These are phyloP conservation scores for Ptiloglossa arizonensis DNA, from an alignment of 1,140 invertebrate genomes.

Conservation along the genomic window DNA sequence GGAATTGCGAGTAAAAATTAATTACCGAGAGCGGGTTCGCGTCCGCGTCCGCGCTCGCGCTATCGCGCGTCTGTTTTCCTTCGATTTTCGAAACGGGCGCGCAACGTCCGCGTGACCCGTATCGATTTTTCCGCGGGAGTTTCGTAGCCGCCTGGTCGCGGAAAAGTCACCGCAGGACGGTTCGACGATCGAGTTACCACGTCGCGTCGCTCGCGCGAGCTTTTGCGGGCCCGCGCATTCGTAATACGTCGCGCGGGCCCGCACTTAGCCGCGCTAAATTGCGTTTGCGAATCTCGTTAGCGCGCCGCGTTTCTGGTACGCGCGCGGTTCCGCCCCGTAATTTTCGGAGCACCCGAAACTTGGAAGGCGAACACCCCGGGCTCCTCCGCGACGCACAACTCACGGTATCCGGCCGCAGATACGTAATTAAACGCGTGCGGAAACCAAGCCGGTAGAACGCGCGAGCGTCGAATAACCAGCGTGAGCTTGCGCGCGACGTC, in stretches of 20 bases:
- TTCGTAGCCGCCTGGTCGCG: neutral
- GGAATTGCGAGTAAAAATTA: constrained; percentile 25
- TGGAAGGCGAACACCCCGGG: constrained; percentile 27
- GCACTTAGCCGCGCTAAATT: constrained; percentile 67
- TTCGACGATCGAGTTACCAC: constrained; percentile 59
- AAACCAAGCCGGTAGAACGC: constrained; percentile 14
- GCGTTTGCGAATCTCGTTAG: constrained; percentile 67
- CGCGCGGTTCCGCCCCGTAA: constrained; percentile 39
- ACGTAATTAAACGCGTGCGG: constrained; percentile 45
- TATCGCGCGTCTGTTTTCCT: neutral
- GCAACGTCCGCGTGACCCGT: neutral
- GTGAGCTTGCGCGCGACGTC: constrained; percentile 12
- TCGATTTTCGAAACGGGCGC: constrained; percentile 22
- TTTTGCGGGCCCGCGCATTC: constrained; percentile 48
- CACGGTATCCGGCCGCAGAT: constrained; percentile 32
- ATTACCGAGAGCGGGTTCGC: constrained; percentile 1
- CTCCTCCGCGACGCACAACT: constrained; percentile 17
- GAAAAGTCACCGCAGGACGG: constrained; percentile 26
- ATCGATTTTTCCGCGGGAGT: constrained; percentile 16
- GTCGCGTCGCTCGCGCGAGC: constrained; percentile 49
- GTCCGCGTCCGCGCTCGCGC: too few species aligned
- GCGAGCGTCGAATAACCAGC: neutral
- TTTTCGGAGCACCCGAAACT: constrained; percentile 41
- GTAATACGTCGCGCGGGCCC: constrained; percentile 60
- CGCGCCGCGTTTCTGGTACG: constrained; percentile 43